phyloP scores from a whole-genome alignment of 2,113 vertebrate species.

The pig (Sus scrofa) region DNA sequence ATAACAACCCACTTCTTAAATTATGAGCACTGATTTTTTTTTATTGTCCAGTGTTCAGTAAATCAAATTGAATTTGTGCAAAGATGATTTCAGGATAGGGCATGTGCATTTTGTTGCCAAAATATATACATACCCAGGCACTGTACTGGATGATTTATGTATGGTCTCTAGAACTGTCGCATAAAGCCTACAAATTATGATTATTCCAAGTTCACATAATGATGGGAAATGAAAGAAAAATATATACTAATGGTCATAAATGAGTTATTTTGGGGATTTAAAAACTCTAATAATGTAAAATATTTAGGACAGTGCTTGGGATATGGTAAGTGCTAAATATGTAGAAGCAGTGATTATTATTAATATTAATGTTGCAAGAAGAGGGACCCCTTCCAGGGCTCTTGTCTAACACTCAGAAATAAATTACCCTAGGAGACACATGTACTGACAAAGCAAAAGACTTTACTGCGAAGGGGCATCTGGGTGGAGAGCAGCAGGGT shows the following conservation, averaged over 20 bases:
- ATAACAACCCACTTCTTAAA: slow-evolving; percentile 20
- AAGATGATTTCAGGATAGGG: not conserved
- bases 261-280: not conserved
- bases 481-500: no score
- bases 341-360: not conserved
- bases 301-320: not conserved
- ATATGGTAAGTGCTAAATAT: not conserved
- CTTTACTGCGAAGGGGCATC: no score
- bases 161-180: not conserved
- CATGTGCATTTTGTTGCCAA: not conserved
- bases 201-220: not conserved
- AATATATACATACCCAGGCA: not conserved
- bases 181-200: not conserved
- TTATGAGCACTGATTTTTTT: not conserved
- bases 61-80: slow-evolving; percentile 6
- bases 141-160: not conserved
- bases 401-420: no score
- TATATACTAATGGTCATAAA: not conserved
- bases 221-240: not conserved
- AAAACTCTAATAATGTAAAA: not conserved
- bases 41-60: not conserved
- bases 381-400: no score
- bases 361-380: not conserved
- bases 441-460: no score
- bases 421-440: no score